Base-by-base conservation (phyloP, 2,888 invertebrate species). In the Drosophila lutescens region DNA sequence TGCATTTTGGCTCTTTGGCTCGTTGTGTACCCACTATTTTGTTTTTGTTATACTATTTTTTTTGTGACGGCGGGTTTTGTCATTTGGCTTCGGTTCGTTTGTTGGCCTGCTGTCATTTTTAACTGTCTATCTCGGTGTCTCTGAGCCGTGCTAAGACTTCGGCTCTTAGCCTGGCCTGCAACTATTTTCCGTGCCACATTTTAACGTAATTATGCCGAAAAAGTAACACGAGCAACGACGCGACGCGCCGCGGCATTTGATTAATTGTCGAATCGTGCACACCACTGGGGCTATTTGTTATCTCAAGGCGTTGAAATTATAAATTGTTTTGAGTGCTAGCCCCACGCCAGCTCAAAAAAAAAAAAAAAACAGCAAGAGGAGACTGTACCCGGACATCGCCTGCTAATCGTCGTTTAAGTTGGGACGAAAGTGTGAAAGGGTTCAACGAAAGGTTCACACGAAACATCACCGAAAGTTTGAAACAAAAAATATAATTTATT, bases 231-330 rank as follows among this genome's bases (percentile, higher is more conserved):
- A 74, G 74, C 78, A 69, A 70, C 78, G 78, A 76, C 82, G 80
- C 80, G 78, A 80, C 81, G 72, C 79, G 78, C 63, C 59, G 72
- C 59, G 66, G 54, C 67, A 50, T 72, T 74, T 84, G 84, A 84
- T 85, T 86, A 85, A 85, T 85, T 85, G 86, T 80, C 73, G 82
- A 85, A 84, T 85, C 84, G 86, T 86, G 85, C 84, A 79, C 74
- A 77, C 78, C 67, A 75, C 77, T 71, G 78, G 74, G 83, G 84
- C 83, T 86, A 86, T 84, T 84, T 84, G 86, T 84, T 85, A 85
- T 86, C 85, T 85, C 68, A 84, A 85, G 85, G 85, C 85, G 85
- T 86, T 85, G 85, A 85, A 86, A 85, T 85, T 85, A 85, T 85
- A 85, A 85, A 85, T 85, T 86, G 85, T 85, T 85, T 86, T 74